Evolutionary conservation across 1,140 invertebrate genomes (phyloP), one percentile per base, ranked within the genome.

Genomic region (Drosophila ironensis): DNA sequence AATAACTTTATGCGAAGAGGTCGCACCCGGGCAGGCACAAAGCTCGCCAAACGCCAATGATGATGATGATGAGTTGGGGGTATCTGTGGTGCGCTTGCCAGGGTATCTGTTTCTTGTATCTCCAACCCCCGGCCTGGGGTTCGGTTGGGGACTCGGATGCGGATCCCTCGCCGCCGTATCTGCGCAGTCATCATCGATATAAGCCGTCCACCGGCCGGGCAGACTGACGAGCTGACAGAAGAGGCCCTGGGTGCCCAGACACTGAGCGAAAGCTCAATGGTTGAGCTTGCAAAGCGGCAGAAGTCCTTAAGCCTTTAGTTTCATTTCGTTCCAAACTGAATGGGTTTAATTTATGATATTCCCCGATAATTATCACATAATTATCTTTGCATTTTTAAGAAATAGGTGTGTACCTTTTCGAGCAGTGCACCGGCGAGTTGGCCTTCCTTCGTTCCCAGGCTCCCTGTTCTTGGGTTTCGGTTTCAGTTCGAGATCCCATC

Each of bases 171-270:
- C 63, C 63, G 71, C 63, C 82, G 52, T 81, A 82, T 82, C 76
- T 76, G 76, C 54, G 76, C 72, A 74, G 76, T 84, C 77, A 84
- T 82, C 77, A 77, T 82, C 77, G 78, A 84, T 82, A 84, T 82
- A 82, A 77, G 84, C 77, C 60, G 72, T 81, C 51, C 56, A 68
- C 72, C 64, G 56, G 46, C 64, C 57, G 54, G 45, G 37, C 61
- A 69, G 53, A 52, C 74, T 72, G 72, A 52, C 72, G 53, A 46
- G 63, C 74, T 52, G 69, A 56, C 61, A 60, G 48, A 48, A 44
- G 45, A 17, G 46, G 24, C 17, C 56, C 27, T 38, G 59, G 54
- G 37, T 38, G 38, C 19, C 22, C 42, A 47, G 28, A 37, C 27
- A 61, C 46, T 45, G 45, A 19, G 27, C 37, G 20, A 60, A 59